Base-by-base conservation (phyloP, 2,888 invertebrate genomes). In the Cantharis rufa region DNA sequence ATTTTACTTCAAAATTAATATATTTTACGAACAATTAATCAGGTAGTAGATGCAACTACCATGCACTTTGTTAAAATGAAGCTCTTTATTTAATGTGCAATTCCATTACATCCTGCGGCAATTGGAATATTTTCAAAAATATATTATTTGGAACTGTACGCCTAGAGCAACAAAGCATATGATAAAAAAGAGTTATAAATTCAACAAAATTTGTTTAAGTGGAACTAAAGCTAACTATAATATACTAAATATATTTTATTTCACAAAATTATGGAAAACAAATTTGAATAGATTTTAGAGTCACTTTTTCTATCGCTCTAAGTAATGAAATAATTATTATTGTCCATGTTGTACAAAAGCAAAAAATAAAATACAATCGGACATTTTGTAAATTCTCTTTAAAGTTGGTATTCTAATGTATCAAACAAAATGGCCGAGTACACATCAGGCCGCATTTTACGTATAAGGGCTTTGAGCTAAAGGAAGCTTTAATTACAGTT, bases 51-150 rank as follows among this genome's bases (percentile, higher is more conserved):
- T 77, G 69, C 21, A 74, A 63, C 74, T 69, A 62, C 69, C 64
- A 70, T 75, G 78, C 70, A 72, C 72, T 78, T 75, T 78, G 28
- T 70, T 66, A 75, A 75, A 70, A 21, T 70, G 62, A 72, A 72
- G 78, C 78, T 70, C 75, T 62, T 75, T 72, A 74, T 75, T 78
- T 75, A 75, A 75, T 73, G 76, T 74, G 78, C 87, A 86, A 86
- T 85, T 86, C 86, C 86, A 87, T 88, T 88, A 88, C 87, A 87
- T 86, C 86, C 87, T 84, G 86, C 86, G 85, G 82, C 80, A 83
- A 84, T 82, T 83, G 79, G 84, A 85, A 86, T 85, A 85, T 85
- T 85, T 85, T 85, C 86, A 79, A 79, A 80, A 79, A 86, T 87
- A 87, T 86, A 86, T 86, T 86, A 86, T 21, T 66, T 66, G 18